phyloP scores from a whole-genome alignment of 1,140 invertebrate genomes.

The Habropoda laboriosa region DNA sequence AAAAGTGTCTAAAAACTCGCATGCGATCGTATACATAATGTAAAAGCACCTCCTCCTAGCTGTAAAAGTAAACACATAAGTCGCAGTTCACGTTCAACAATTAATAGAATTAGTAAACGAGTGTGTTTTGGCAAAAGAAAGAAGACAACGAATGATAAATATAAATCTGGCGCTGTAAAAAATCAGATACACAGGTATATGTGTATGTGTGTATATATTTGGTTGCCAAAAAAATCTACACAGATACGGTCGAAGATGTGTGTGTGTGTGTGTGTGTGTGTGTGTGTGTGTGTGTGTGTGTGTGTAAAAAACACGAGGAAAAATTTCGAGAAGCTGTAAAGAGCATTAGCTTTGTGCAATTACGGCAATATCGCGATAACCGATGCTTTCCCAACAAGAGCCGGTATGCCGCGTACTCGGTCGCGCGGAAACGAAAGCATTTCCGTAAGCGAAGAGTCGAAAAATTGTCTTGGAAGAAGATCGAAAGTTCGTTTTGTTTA shows the following conservation, averaged over 20 bases:
- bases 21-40: conserved; percentile 60
- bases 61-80: conserved; percentile 80
- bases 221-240: conserved; percentile 42
- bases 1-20: conserved; percentile 62
- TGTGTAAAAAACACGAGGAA: conserved; percentile 42
- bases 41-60: conserved; percentile 81
- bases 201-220: conserved; percentile 43
- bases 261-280: conserved; percentile 10
- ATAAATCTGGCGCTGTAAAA: conserved; percentile 64
- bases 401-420: neutral
- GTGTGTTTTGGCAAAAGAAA: conserved; percentile 63
- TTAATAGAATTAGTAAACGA: conserved; percentile 80
- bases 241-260: conserved; percentile 45
- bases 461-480: no score
- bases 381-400: conserved; percentile 20
- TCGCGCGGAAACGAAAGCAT: no score
- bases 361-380: conserved; percentile 33
- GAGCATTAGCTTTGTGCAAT: conserved; percentile 71
- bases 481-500: neutral
- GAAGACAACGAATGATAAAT: conserved; percentile 58
- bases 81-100: conserved; percentile 69
- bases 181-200: conserved; percentile 61
- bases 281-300: no score
- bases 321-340: conserved; percentile 69
- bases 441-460: no score